A percentile compares a stretch with the other conserved stretches of the same genome.
Evolutionary conservation across 2,797 vertebrate genomes (phyloP).

Genomic region (Sciaenops ocellatus): DNA sequence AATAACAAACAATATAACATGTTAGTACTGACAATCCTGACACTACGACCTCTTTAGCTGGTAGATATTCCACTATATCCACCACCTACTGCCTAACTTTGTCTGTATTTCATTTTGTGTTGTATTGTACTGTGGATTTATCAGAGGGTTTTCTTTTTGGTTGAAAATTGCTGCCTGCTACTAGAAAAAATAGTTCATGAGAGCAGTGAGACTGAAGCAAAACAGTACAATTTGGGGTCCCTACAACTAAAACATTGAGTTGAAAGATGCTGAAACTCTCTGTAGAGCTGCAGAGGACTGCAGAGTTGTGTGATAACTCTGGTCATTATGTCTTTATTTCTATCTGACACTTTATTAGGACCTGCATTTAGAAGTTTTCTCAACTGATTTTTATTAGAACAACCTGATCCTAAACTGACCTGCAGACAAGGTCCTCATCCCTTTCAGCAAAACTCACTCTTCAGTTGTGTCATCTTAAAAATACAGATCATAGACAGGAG

Average conservation of each 20-base stretch:
- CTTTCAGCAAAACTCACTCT: conserved; percentile 48
- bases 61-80: neutral
- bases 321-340: neutral
- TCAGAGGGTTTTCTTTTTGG: neutral
- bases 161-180: no score
- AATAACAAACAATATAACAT: neutral
- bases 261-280: neutral
- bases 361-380: conserved; percentile 12
- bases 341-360: neutral
- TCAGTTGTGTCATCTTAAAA: conserved; percentile 54
- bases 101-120: neutral
- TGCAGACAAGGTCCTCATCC: conserved; percentile 45
- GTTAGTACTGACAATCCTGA: neutral
- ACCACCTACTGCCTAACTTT: neutral
- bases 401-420: conserved; percentile 28
- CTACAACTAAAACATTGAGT: neutral
- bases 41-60: neutral
- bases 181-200: neutral
- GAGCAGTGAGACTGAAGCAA: neutral
- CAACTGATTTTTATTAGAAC: conserved; percentile 1
- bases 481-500: conserved; percentile 45
- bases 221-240: neutral
- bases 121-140: neutral
- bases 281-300: neutral
- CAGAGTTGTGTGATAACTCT: neutral